phyloP scores from a whole-genome alignment of 2,888 invertebrate species.

The Tridacna crocea region DNA sequence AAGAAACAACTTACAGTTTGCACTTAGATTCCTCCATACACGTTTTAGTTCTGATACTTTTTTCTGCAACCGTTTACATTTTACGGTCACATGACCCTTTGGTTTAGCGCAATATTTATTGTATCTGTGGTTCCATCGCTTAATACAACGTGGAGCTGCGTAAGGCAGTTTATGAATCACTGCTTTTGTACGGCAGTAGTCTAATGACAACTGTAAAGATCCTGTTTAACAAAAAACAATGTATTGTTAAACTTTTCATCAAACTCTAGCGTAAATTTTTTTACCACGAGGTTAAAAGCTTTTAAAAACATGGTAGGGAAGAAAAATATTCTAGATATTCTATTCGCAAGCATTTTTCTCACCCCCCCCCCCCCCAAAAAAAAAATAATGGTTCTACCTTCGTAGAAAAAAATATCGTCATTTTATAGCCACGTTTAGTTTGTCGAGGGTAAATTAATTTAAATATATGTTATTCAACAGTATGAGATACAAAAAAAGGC shows the following conservation, averaged over 20 bases:
- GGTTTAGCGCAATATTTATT: neutral
- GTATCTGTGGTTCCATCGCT: neutral
- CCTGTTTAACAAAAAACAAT: neutral
- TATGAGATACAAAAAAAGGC: too few relatives aligned
- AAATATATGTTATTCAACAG: too few relatives aligned
- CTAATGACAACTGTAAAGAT: neutral
- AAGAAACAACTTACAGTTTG: neutral
- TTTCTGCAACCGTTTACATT: neutral
- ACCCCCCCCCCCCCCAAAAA: neutral
- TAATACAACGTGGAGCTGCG: constrained; percentile 1
- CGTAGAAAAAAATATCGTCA: too few relatives aligned
- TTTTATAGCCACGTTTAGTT: too few relatives aligned
- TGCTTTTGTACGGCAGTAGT: neutral
- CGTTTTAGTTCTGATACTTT: neutral
- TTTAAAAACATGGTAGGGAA: neutral
- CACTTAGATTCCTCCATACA: too few relatives aligned
- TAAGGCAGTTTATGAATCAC: neutral
- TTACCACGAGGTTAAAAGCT: neutral
- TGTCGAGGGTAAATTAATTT: too few relatives aligned
- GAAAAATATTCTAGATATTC: too few relatives aligned
- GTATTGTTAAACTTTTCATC: neutral
- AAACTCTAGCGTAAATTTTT: neutral
- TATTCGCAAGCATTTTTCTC: too few relatives aligned
- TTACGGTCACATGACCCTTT: neutral
- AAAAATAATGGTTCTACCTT: neutral